Evolutionary conservation across 2,113 vertebrate species (phyloP), one percentile per base, ranked within the genome.

Genomic region (Leiothrix lutea): DNA sequence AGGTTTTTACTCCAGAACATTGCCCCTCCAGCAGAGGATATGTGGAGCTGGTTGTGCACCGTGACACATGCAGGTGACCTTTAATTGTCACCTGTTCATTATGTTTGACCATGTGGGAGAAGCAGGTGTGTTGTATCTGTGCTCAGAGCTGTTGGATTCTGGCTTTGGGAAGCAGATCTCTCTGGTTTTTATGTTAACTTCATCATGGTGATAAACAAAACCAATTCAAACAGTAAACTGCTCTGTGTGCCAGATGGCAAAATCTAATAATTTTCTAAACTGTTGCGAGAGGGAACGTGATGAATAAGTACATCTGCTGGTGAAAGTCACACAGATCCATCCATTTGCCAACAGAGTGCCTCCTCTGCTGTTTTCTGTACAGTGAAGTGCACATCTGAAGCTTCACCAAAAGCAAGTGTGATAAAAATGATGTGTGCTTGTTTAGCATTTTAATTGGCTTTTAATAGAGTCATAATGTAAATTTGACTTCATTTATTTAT

Each of bases 291-390:
- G 92, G 71, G 77, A 73, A 48, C 93, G 65, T 92, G 89, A 95
- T 92, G 70, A 96, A 92, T 94, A 96, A 94, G 92, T 97, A 65
- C 90, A 96, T 94, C 96, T 94, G 96, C 88, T 96, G 88, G 86
- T 93, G 92, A 79, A 88, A 94, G 78, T 79, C 82, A 38, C 62
- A 91, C 57, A 92, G 89, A 90, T 88, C 90, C 93, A 25, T 93
- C 66, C 51, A 80, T 90, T 91, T 95, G 84, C 90, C 93, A 94
- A 36, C 83, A 84, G 78, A 94, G 75, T 66, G 81, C 90, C 80
- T 79, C 89, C 86, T 95, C 67, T 77, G 67, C 64, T 87, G 28
- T 77, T 92, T 93, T 66, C 67, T 86, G n/a, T 93, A 60, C 65
- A 88, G 74, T 71, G 71, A 92, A 95, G 94, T 91, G 67, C 87